A percentile compares a stretch with the other conserved stretches of the same genome.
Conservation (phyloP, 2,888 invertebrate species). For the Eledona agricola region DNA sequence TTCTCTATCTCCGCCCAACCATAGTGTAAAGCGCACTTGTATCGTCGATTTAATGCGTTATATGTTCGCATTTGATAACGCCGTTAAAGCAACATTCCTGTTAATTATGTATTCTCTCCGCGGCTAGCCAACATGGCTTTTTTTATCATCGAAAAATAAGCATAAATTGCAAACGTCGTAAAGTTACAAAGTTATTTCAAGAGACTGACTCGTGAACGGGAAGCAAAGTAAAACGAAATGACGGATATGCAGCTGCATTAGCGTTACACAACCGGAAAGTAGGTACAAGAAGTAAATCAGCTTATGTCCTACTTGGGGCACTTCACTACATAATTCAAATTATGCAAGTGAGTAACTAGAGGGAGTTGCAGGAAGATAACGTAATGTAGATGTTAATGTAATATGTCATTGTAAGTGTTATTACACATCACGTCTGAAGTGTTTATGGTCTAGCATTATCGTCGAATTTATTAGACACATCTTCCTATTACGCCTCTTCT, state of each 20-base stretch:
- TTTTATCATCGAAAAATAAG: too few relatives aligned
- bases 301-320: constrained; percentile 27
- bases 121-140: too few relatives aligned
- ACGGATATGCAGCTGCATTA: constrained; percentile 23
- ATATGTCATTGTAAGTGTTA: constrained; percentile 24
- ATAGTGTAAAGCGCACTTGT: too few relatives aligned
- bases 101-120: too few relatives aligned
- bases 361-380: constrained; percentile 16
- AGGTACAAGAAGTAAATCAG: constrained; percentile 28
- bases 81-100: too few relatives aligned
- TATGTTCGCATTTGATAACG: too few relatives aligned
- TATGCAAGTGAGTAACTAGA: constrained; percentile 28
- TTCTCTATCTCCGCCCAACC: too few relatives aligned
- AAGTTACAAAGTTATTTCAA: constrained; percentile 4
- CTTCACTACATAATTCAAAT: constrained; percentile 25
- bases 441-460: constrained; percentile 24
- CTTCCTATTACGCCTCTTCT: constrained; percentile 2
- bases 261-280: constrained; percentile 22
- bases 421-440: constrained; percentile 16
- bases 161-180: too few relatives aligned
- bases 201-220: constrained; percentile 8
- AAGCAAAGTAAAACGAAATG: constrained; percentile 11
- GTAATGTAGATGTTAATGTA: constrained; percentile 16
- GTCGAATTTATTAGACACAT: constrained; percentile 9
- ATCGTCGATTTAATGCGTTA: too few relatives aligned